phyloP scores from a whole-genome alignment of 2,888 invertebrate species.

The Malachius bipustulatus region DNA sequence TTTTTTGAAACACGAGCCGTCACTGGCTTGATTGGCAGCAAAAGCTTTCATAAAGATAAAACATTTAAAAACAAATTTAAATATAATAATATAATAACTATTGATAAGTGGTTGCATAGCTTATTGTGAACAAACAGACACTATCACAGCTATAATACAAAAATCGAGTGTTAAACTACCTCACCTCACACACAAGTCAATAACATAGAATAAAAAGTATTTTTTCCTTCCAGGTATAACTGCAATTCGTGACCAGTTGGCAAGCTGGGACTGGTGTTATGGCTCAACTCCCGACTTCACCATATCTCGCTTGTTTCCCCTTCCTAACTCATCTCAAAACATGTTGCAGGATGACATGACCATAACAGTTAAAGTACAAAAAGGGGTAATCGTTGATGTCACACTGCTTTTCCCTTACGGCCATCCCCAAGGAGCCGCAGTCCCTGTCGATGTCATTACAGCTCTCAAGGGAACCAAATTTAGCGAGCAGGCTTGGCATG shows the following conservation, averaged over 20 bases:
- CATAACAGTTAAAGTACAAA: conserved; percentile 49
- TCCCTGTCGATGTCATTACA: conserved; percentile 50
- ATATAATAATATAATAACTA: too few relatives aligned
- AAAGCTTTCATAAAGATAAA: too few relatives aligned
- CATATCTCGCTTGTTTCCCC: conserved; percentile 52
- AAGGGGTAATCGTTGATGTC: conserved; percentile 54
- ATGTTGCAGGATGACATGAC: conserved; percentile 38
- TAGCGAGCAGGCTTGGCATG: conserved; percentile 48
- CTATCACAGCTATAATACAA: too few relatives aligned
- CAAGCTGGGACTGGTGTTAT: conserved; percentile 79
- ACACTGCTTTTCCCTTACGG: conserved; percentile 52
- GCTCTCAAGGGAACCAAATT: conserved; percentile 54
- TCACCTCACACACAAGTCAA: too few relatives aligned
- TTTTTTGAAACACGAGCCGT: too few relatives aligned
- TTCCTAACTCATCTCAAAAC: conserved; percentile 42
- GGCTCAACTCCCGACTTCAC: conserved; percentile 80
- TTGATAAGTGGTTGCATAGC: too few relatives aligned
- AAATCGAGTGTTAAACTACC: too few relatives aligned
- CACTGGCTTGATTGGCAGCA: too few relatives aligned
- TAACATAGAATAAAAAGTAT: too few relatives aligned
- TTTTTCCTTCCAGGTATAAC: conserved; percentile 54
- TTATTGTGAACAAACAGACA: too few relatives aligned
- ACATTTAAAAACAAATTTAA: too few relatives aligned
- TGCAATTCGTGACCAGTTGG: conserved; percentile 53
- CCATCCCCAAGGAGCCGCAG: conserved; percentile 46